Base-by-base conservation (phyloP, 2,113 vertebrate species). In the Cercocebus atys region DNA sequence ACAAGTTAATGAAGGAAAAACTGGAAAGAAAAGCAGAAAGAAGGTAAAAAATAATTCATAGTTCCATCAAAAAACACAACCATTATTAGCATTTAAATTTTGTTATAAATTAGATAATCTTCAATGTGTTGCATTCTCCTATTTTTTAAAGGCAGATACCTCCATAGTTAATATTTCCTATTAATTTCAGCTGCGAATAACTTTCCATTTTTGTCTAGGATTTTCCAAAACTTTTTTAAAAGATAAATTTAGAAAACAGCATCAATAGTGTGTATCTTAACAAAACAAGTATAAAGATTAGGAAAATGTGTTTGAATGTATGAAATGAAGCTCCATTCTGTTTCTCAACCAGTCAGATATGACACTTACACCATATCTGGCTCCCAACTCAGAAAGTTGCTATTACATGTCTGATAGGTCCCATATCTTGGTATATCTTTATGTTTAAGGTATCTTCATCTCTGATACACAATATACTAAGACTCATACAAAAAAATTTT, bases 191-290 rank as follows among this genome's bases (percentile, higher is more conserved):
- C 22, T 85, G 2, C 81, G 14, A 61, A 59, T 82, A 61, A 22
- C 38, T 66, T 94, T 88, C 11, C 13, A 86, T 32, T 87, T 80
- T 83, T 47, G 40, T 90, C 30, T 50, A 85, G 35, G 23, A 59
- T 88, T 85, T 93, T 57, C 40, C 12, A 88, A 92, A 86, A 43
- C 23, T 38, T 59, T 50, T 79, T 40, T 25, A 68, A 86, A 68
- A 87, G 13, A 76, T 47, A 91, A 72, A 94, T 76, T 95, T 91
- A 87, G 50, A 94, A 97, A 96, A 88, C 12, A 85, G 12, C 35
- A 76, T 81, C n/a, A 94, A 70, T 50, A 86, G 47, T 45, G 88
- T 95, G 30, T 68, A 70, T 84, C 52, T 88, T 73, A 73, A 83
- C 3, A 94, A 97, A 93, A 70, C 32, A 91, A 75, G 23, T 50